Evolutionary conservation across 2,888 invertebrate genomes (phyloP), one percentile per base, ranked within the genome.

Genomic region (Deladenus siricidicola): DNA sequence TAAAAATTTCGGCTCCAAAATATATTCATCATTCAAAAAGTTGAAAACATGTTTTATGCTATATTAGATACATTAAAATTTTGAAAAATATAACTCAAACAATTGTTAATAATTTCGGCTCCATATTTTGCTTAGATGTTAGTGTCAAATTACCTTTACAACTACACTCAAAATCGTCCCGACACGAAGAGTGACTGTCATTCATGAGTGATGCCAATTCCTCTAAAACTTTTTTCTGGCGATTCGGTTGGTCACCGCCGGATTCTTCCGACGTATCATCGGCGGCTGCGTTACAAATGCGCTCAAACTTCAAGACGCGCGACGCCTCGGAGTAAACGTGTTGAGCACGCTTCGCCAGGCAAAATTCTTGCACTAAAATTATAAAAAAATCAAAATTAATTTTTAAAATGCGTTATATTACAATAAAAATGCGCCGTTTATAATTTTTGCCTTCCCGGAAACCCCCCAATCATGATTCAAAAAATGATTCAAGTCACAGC

Each of bases 291-390:
- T 34, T 56, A 75, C 89, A 89, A 45, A 84, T 81, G 52, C 82
- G 79, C 68, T 86, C 85, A 80, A 92, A 93, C 63, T 85, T 81
- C 68, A 85, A 82, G 10, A 96, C 96, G 64, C 96, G 85, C 52
- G 84, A 82, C 0, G 94, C 90, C 81, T 98, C 96, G 43, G 76
- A 71, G 74, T 79, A 83, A 39, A 96, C 94, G 79, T 98, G 96
- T 29, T 87, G 81, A 3, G 91, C 89, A 68, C 98, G 85, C 78
- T 92, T 87, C 66, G 85, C 84, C 39, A 96, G 83, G 80, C 89
- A 88, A 75, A 84, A 83, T 17, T 58, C 45, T 19, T 56, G 53
- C 67, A 76, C 76, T 78, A 66, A 58, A 74, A 34, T 34, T 34
- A 10, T 6, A 6, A 34, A 34, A 34, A 34, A 34, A 34, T 10